These are phyloP conservation scores for Prosapia bicincta DNA, from an alignment of 2,888 invertebrate genomes.

Conservation along the genomic window DNA sequence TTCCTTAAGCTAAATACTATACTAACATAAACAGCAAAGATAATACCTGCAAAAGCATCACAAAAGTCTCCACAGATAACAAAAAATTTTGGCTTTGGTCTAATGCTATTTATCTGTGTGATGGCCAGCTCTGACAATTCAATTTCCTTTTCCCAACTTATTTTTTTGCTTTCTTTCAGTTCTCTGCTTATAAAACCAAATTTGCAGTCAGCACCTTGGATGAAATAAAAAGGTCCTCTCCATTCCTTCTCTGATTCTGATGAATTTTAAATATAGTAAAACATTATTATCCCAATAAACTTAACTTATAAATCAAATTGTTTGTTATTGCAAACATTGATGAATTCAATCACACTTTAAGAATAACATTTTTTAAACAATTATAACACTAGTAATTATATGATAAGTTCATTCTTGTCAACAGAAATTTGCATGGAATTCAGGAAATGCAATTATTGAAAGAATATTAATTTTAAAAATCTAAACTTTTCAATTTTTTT, in stretches of 20 bases:
- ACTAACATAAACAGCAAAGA: neutral
- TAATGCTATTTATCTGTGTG: conserved; percentile 46
- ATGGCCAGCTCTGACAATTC: conserved; percentile 44
- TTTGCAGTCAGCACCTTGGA: conserved; percentile 52
- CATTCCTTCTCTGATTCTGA: conserved; percentile 44
- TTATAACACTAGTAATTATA: too few relatives aligned
- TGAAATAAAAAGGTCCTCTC: conserved; percentile 48
- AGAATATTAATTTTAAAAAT: too few relatives aligned
- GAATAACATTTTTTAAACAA: too few relatives aligned
- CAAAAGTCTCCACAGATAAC: conserved; percentile 52
- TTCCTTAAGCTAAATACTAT: neutral
- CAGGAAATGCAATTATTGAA: too few relatives aligned
- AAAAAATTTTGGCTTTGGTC: conserved; percentile 49
- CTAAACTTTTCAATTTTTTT: too few relatives aligned
- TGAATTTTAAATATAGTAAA: neutral
- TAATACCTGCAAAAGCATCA: conserved; percentile 47
- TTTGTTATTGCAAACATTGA: too few relatives aligned
- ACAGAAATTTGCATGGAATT: too few relatives aligned
- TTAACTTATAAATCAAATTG: too few relatives aligned
- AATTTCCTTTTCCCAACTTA: conserved; percentile 49
- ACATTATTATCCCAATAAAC: too few relatives aligned
- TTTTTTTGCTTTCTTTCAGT: conserved; percentile 39
- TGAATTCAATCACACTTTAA: too few relatives aligned
- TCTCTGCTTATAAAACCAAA: conserved; percentile 47
- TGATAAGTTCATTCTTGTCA: too few relatives aligned